Evolutionary conservation across 1,140 invertebrate genomes (phyloP), one percentile per base, ranked within the genome.

Genomic region (Danaus melanippus): DNA sequence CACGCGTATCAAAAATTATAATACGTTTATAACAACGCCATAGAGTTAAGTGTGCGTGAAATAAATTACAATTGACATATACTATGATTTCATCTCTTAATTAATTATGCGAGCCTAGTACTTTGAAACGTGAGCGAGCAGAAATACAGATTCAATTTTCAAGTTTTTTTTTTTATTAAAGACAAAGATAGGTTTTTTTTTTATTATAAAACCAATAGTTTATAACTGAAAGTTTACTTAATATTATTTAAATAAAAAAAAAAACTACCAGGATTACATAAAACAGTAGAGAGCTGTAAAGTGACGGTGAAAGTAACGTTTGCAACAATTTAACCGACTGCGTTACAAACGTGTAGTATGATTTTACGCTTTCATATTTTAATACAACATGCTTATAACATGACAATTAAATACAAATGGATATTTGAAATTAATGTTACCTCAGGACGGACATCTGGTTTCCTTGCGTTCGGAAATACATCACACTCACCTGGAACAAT

Each of bases 401-500:
- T 7, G 4, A 32, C 21, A 32, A 12, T 47, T 47, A 10, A 12
- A 50, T 50, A 5, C 3, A 42, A 50, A 42, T 12, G 5, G 8
- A 5, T 32, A 32, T 12, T 47, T 17, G 10, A 46, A 10, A 44
- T 17, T 32, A 42, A 40, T 56, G 44, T 44, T 52, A 51, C 59
- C 44, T 52, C 40, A 4, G 32, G 12, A 11, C 10, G 0, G 1
- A 40, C 48, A 45, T 61, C 42, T 12, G 52, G 43, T 10, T 44
- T 12, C 3, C 39, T 46, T 7, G 8, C 10, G 1, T 46, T 69
- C 59, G 43, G 55, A 64, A n/a, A 47, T 57, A 61, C 56, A 8
- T 63, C 60, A 50, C 67, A 79, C 76, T 79, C 74, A 79, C 76
- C 76, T 79, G 69, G 9, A 79, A 79, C 53, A 51, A 74, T 60